Evolutionary conservation across 2,888 invertebrate genomes (phyloP).

Genomic region (Chrysolina oricalcia): DNA sequence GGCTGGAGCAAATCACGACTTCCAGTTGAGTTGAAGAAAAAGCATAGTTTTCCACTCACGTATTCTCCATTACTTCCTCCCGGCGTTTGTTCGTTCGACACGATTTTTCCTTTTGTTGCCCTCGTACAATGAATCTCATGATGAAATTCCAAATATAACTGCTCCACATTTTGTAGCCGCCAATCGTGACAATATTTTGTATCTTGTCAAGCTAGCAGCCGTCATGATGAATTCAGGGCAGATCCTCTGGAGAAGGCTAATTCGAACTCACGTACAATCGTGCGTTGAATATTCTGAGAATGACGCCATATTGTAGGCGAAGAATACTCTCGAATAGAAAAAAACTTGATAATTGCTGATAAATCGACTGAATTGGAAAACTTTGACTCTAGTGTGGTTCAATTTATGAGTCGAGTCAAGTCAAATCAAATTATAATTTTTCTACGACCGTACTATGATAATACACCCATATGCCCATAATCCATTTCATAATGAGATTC

Average conservation of each 20-base stretch:
- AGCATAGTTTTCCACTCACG: too few relatives aligned
- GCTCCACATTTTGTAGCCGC: not conserved
- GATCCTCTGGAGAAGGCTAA: conserved; percentile 32
- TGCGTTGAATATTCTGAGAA: conserved; percentile 26
- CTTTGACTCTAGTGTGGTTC: not conserved
- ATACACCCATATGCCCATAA: too few relatives aligned
- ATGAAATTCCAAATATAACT: not conserved
- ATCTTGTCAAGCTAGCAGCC: conserved; percentile 21
- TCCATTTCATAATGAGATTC: too few relatives aligned
- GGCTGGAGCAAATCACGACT: too few relatives aligned
- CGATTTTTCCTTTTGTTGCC: too few relatives aligned
- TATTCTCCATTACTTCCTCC: too few relatives aligned
- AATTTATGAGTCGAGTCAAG: not conserved
- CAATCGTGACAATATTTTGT: conserved; percentile 34
- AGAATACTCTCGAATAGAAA: conserved; percentile 1
- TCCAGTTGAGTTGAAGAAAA: too few relatives aligned
- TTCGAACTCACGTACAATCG: conserved; percentile 27
- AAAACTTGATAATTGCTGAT: conserved; percentile 13
- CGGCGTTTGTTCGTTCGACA: too few relatives aligned
- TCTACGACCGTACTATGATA: too few relatives aligned
- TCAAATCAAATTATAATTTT: too few relatives aligned
- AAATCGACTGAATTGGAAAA: not conserved
- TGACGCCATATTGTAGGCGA: conserved; percentile 6
- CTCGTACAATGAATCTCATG: not conserved
- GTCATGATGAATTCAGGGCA: conserved; percentile 32